phyloP scores from a whole-genome alignment of 2,888 invertebrate species.

The Drymonia ruficornis region DNA sequence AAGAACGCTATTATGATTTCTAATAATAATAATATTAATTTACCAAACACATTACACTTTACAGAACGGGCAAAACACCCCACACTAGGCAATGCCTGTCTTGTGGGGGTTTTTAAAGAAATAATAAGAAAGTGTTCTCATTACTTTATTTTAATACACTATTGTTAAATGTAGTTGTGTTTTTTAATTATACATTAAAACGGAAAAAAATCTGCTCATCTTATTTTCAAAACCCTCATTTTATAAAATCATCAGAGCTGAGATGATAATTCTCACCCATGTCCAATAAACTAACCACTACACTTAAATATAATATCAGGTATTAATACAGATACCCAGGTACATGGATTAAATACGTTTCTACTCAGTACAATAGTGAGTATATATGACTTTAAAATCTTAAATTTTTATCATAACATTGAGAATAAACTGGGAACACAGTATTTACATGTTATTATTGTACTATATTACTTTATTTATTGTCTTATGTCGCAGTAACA shows the following conservation, averaged over 20 bases:
- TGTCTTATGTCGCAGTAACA: constrained; percentile 4
- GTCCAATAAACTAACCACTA: constrained; percentile 60
- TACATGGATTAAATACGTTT: not conserved
- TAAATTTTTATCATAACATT: constrained; percentile 1
- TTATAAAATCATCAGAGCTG: constrained; percentile 27
- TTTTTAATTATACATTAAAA: too few relatives aligned
- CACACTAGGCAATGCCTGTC: too few relatives aligned
- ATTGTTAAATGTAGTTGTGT: too few relatives aligned
- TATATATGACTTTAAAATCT: not conserved
- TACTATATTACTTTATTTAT: constrained; percentile 3
- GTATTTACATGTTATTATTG: not conserved
- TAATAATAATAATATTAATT: too few relatives aligned
- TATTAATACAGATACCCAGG: not conserved
- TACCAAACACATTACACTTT: too few relatives aligned
- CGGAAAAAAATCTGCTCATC: too few relatives aligned
- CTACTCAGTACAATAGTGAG: not conserved
- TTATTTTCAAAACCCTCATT: too few relatives aligned
- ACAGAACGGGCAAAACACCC: too few relatives aligned
- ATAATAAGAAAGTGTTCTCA: too few relatives aligned
- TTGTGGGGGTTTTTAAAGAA: too few relatives aligned
- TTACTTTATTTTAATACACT: too few relatives aligned
- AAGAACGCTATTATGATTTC: too few relatives aligned
- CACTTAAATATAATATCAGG: constrained; percentile 11
- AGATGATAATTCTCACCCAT: constrained; percentile 82
- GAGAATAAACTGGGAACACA: not conserved